Conservation (phyloP, 2,113 vertebrate species). For the Egretta garzetta region DNA sequence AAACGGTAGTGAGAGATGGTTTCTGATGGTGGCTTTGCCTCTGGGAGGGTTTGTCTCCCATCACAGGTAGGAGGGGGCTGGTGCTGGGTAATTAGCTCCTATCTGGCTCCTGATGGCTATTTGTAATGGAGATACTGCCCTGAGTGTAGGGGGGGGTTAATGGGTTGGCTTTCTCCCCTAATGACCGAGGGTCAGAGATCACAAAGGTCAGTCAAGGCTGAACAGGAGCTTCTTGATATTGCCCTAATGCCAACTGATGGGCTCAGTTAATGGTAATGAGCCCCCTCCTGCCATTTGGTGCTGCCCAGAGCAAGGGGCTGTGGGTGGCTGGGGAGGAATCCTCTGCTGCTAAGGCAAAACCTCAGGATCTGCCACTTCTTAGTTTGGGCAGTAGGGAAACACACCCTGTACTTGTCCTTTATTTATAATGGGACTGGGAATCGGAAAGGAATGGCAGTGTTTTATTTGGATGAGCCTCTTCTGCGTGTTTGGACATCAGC, state of each 20-base stretch:
- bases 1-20: fast-evolving
- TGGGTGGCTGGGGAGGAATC: background rate
- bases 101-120: background rate
- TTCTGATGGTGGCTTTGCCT: background rate
- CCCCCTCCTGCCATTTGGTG: background rate
- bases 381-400: background rate
- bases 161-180: background rate
- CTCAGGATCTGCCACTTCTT: background rate
- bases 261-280: background rate
- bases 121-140: background rate
- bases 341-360: background rate
- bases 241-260: background rate
- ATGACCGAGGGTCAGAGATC: background rate
- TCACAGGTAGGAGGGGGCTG: background rate
- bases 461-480: background rate
- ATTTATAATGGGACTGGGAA: background rate
- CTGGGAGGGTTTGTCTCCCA: background rate
- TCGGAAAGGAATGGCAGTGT: background rate
- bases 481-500: background rate
- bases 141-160: background rate
- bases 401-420: fast-evolving
- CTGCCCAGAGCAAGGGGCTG: background rate
- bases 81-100: background rate
- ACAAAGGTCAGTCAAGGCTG: background rate
- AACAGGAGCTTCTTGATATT: background rate